These are phyloP conservation scores for Patella depressa DNA, from an alignment of 2,888 invertebrate species.

Conservation along the genomic window DNA sequence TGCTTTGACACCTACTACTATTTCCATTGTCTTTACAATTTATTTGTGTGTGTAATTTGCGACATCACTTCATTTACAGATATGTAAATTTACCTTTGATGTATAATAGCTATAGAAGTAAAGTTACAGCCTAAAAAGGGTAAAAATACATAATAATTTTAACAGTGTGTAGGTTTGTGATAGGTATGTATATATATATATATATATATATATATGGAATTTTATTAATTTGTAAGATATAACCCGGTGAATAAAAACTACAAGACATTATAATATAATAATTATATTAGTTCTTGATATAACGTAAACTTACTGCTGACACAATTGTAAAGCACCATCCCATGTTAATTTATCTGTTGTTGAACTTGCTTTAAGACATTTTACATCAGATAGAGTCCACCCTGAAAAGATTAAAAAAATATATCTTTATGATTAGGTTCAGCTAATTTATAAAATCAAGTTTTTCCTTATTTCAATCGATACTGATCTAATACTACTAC, in stretches of 20 bases:
- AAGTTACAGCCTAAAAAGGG: too few relatives aligned
- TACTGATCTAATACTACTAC: neutral
- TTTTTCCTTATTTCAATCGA: neutral
- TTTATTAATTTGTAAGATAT: too few relatives aligned
- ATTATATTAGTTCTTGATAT: neutral
- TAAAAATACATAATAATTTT: too few relatives aligned
- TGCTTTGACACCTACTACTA: too few relatives aligned
- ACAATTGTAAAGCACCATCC: constrained; percentile 23
- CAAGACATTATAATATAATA: too few relatives aligned
- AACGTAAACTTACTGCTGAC: constrained; percentile 20
- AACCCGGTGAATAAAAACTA: too few relatives aligned
- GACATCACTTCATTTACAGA: too few relatives aligned
- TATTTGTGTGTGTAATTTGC: too few relatives aligned
- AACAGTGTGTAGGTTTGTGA: neutral
- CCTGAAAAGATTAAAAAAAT: constrained; percentile 2
- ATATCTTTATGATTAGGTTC: neutral
- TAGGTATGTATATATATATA: too few relatives aligned
- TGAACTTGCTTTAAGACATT: constrained; percentile 14
- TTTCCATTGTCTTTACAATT: too few relatives aligned
- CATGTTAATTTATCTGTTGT: constrained; percentile 14
- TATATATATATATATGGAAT: neutral
- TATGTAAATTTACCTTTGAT: too few relatives aligned
- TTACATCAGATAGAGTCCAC: constrained; percentile 20
- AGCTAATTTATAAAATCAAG: neutral
- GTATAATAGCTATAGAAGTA: too few relatives aligned